These are phyloP conservation scores for Neosalanx taihuensis DNA, from an alignment of 2,797 vertebrate genomes.

Conservation along the genomic window DNA sequence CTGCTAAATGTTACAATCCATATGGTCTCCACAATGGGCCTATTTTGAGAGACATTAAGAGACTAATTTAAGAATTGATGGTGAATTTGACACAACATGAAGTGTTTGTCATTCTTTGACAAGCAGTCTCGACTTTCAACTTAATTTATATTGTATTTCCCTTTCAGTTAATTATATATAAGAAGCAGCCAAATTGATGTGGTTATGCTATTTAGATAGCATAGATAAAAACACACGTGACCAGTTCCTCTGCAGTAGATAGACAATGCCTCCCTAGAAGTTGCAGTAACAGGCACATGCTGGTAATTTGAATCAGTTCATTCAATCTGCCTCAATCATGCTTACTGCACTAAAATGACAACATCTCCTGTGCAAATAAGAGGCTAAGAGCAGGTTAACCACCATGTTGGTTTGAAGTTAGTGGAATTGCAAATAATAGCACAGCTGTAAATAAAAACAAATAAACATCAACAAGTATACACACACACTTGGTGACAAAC, in stretches of 20 bases:
- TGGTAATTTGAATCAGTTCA: slow-evolving; percentile 40
- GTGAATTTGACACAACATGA: background rate
- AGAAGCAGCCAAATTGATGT: too few relatives aligned
- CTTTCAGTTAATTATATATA: too few relatives aligned
- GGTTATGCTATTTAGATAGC: too few relatives aligned
- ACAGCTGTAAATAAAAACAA: slow-evolving; percentile 28
- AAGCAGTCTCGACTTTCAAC: too few relatives aligned
- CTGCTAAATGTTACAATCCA: background rate
- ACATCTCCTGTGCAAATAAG: slow-evolving; percentile 26
- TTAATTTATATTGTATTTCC: too few relatives aligned
- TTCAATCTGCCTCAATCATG: slow-evolving; percentile 44
- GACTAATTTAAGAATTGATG: background rate
- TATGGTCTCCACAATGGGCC: background rate
- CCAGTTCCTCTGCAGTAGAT: background rate
- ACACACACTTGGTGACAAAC: slow-evolving; percentile 28
- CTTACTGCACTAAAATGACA: slow-evolving; percentile 23
- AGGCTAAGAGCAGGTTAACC: slow-evolving; percentile 53
- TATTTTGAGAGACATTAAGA: background rate
- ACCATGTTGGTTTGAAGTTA: slow-evolving; percentile 19
- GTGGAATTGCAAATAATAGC: slow-evolving; percentile 38
- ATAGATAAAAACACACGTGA: too few relatives aligned
- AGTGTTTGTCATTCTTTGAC: too few relatives aligned
- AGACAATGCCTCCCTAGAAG: background rate
- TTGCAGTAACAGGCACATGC: slow-evolving; percentile 4
- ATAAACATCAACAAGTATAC: slow-evolving; percentile 19